These are phyloP conservation scores for Dipodomys merriami DNA, from an alignment of 2,113 vertebrate species.

Conservation along the genomic window DNA sequence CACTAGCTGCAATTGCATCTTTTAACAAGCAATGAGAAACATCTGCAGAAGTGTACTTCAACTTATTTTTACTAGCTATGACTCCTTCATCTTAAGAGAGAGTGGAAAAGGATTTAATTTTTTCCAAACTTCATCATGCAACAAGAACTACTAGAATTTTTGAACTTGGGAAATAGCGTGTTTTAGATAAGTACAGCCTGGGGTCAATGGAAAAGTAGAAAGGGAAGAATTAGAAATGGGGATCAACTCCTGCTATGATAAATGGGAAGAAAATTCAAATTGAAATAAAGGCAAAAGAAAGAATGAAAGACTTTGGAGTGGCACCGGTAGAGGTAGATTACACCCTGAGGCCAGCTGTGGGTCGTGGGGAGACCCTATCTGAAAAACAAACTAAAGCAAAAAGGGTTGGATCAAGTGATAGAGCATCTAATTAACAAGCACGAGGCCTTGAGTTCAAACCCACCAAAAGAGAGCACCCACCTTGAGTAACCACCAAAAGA, in stretches of 20 bases:
- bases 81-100: not conserved
- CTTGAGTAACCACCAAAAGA: too few relatives aligned
- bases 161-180: not conserved
- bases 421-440: too few relatives aligned
- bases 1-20: not conserved
- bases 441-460: too few relatives aligned
- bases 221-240: too few relatives aligned
- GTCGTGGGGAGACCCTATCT: too few relatives aligned
- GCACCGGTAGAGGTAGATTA: too few relatives aligned
- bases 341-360: too few relatives aligned
- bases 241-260: not conserved
- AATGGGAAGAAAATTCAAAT: not conserved
- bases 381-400: too few relatives aligned
- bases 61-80: not conserved
- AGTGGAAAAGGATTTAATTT: not conserved
- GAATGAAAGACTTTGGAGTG: not conserved
- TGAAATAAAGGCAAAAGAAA: conserved; percentile 12
- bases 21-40: not conserved
- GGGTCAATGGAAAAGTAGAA: not conserved
- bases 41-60: not conserved
- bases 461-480: too few relatives aligned
- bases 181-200: not conserved
- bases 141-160: not conserved
- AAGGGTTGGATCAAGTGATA: too few relatives aligned
- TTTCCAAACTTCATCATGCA: not conserved